Evolutionary conservation across 2,888 invertebrate species (phyloP).

Genomic region (Dasypolia templi): DNA sequence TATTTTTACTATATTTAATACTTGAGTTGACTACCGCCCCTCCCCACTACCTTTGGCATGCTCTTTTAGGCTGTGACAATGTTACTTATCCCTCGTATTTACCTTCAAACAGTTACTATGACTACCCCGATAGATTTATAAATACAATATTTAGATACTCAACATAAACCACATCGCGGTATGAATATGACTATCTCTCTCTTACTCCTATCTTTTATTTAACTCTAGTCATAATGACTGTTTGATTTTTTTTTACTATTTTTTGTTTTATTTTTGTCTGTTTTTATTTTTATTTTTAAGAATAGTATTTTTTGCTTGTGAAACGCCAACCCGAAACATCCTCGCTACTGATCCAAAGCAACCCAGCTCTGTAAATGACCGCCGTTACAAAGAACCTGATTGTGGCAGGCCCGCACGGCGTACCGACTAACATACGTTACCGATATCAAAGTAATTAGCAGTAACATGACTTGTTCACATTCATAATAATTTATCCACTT

Average conservation of each 20-base stretch:
- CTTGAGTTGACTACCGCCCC: constrained; percentile 82
- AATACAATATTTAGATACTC: constrained; percentile 75
- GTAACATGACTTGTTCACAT: constrained; percentile 77
- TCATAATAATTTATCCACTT: constrained; percentile 72
- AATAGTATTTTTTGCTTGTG: constrained; percentile 89
- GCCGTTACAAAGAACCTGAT: constrained; percentile 74
- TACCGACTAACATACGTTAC: constrained; percentile 83
- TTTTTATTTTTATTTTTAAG: constrained; percentile 80
- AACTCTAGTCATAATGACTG: constrained; percentile 90
- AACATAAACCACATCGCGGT: constrained; percentile 87
- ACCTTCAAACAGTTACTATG: constrained; percentile 89
- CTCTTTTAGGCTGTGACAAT: constrained; percentile 88
- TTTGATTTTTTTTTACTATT: constrained; percentile 85
- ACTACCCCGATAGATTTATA: constrained; percentile 78
- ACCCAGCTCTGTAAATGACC: constrained; percentile 78
- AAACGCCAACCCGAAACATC: constrained; percentile 87
- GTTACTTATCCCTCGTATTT: constrained; percentile 88
- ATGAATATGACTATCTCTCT: constrained; percentile 88
- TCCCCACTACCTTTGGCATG: constrained; percentile 84
- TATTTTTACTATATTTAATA: constrained; percentile 70
- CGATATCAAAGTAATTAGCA: constrained; percentile 78
- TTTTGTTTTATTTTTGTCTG: constrained; percentile 76
- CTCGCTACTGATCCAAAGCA: constrained; percentile 86
- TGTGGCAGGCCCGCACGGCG: constrained; percentile 76
- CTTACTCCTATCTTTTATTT: constrained; percentile 88